A percentile compares a stretch with the other conserved stretches of the same genome.
Evolutionary conservation across 2,113 vertebrate species (phyloP).

Genomic region (Apeltes quadracus): DNA sequence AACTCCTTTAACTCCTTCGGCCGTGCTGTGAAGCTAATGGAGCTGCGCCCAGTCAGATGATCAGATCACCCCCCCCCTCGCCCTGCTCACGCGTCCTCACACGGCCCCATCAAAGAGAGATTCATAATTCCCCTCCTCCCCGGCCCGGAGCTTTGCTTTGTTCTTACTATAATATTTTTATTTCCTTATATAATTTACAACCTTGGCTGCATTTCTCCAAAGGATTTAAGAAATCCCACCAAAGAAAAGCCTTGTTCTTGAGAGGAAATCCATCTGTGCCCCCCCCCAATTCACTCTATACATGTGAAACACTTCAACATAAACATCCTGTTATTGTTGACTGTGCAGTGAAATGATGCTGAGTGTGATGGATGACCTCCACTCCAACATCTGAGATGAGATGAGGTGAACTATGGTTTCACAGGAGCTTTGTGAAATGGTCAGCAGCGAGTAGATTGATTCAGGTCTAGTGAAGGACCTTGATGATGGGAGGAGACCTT

Average conservation of each 20-base stretch:
- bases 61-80: no score
- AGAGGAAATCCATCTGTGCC: not conserved
- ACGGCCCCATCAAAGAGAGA: not conserved
- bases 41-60: constrained; percentile 25
- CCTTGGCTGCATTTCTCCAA: not conserved
- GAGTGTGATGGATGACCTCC: not conserved
- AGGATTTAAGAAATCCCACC: not conserved
- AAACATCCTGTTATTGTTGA: not conserved
- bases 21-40: not conserved
- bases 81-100: not conserved
- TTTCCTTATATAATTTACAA: not conserved
- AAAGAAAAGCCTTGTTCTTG: not conserved
- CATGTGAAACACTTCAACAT: not conserved
- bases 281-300: not conserved
- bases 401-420: not conserved
- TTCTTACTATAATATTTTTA: not conserved
- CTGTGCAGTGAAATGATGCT: no score
- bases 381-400: not conserved
- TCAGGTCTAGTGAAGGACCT: no score
- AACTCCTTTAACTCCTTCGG: not conserved
- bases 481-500: no score
- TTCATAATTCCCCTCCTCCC: no score
- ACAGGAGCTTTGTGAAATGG: no score
- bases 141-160: no score
- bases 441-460: no score